Conservation (phyloP, 2,113 vertebrate genomes). For the Macrotus californicus region DNA sequence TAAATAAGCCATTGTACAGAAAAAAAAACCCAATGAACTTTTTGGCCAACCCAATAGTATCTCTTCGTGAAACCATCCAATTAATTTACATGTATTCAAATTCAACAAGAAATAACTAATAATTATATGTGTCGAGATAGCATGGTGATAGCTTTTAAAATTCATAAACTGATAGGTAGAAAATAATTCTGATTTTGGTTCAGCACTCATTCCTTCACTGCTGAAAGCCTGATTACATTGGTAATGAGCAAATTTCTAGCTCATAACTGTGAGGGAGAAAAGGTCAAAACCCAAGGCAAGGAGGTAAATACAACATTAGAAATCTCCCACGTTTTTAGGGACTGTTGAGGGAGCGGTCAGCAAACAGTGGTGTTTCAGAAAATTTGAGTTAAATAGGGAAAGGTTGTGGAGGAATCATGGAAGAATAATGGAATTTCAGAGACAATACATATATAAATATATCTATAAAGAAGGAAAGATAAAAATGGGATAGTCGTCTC, state of each 20-base stretch:
- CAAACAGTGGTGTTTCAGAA: neutral
- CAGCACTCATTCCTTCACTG: neutral
- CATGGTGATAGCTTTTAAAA: neutral
- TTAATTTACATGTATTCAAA: neutral
- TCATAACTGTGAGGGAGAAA: neutral
- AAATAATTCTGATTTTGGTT: slow-evolving; percentile 1
- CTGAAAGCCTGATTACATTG: neutral
- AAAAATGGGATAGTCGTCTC: neutral
- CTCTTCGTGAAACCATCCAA: neutral
- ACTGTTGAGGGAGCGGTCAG: neutral
- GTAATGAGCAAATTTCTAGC: neutral
- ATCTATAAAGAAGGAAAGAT: neutral
- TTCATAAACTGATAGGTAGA: neutral
- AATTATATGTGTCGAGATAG: neutral
- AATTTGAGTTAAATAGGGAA: neutral
- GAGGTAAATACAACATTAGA: neutral
- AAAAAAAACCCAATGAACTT: no score
- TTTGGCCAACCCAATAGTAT: neutral
- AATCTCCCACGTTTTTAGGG: neutral
- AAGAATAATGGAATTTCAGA: neutral
- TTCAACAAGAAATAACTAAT: neutral
- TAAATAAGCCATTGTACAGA: no score
- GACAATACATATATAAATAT: neutral
- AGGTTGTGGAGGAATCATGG: neutral
- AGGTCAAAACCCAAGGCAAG: neutral